phyloP scores from a whole-genome alignment of 2,113 vertebrate species.

The Perca schrenkii region DNA sequence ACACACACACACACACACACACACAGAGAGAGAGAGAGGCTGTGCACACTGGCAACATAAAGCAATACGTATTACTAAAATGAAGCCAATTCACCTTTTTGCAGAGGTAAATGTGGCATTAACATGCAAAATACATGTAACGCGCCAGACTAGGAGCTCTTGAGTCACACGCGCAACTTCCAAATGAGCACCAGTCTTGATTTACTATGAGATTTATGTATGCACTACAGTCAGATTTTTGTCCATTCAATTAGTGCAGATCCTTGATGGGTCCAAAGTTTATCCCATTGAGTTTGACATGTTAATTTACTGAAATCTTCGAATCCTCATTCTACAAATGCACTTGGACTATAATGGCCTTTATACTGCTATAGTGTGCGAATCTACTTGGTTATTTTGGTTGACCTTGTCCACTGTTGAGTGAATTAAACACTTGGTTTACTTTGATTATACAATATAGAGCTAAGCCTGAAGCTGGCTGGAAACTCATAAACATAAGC shows the following conservation, averaged over 20 bases:
- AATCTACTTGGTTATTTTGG: neutral
- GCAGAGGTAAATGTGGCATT: neutral
- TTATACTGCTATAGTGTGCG: neutral
- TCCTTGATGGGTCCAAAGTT: neutral
- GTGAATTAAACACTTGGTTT: slow-evolving; percentile 6
- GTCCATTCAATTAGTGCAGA: slow-evolving; percentile 6
- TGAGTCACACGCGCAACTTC: slow-evolving; percentile 17
- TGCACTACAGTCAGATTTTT: slow-evolving; percentile 13
- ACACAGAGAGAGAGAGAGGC: slow-evolving; percentile 17
- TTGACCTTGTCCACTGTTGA: neutral
- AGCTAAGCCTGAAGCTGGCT: slow-evolving; percentile 44
- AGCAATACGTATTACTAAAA: neutral
- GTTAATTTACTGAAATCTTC: neutral
- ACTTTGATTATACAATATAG: slow-evolving; percentile 21
- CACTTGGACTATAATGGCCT: neutral
- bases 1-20: slow-evolving; percentile 2
- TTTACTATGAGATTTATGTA: slow-evolving; percentile 32
- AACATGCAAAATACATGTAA: neutral
- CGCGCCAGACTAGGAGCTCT: neutral
- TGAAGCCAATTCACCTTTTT: neutral
- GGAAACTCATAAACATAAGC: slow-evolving; percentile 59
- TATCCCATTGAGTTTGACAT: slow-evolving; percentile 4
- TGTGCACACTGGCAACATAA: neutral
- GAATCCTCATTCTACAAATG: neutral
- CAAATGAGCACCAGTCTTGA: slow-evolving; percentile 14